Base-by-base conservation (phyloP, 2,113 vertebrate species). In the Columba janthina region DNA sequence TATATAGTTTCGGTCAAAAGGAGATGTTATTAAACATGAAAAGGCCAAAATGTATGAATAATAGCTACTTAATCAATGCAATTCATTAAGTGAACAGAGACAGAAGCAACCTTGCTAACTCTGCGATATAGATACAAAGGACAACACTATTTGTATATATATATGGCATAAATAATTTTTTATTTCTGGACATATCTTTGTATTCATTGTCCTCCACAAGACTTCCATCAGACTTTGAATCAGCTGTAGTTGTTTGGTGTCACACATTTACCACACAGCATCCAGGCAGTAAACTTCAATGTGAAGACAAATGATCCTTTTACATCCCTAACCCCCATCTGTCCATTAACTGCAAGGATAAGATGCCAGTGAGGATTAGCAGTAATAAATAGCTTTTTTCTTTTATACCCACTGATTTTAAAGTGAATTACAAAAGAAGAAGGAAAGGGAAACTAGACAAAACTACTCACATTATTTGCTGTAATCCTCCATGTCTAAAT, bases 1-100 rank as follows among this genome's bases (percentile, higher is more conserved):
- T 60, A n/a, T 86, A 88, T 89, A 84, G 20, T 94, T 97, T 96
- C 89, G 61, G 90, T 97, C 85, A 94, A 94, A 98, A 97, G 28
- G 64, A 96, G 75, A 78, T 94, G 48, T 95, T 97, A 97, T 97
- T 97, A 97, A 97, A 94, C 91, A 94, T 93, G 92, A 97, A 97
- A 97, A 95, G 88, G 48, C 64, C 90, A 96, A 97, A 97, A 97
- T 97, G 57, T 84, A 95, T 85, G 90, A 96, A 96, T 96, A 97
- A 96, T 96, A 94, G 74, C 78, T 96, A 91, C 95, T 96, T 88
- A 82, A 97, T 97, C 96, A 95, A 94, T 88, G 54, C 46, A 96
- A 82, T 95, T 97, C 70, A 94, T 98, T 96, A 96, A 89, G 44
- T 80, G 90, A 96, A 96, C 57, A 91, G 85, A 96, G 69, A 66